phyloP scores from a whole-genome alignment of 2,113 vertebrate species.

The Illadopsis cleaveri region DNA sequence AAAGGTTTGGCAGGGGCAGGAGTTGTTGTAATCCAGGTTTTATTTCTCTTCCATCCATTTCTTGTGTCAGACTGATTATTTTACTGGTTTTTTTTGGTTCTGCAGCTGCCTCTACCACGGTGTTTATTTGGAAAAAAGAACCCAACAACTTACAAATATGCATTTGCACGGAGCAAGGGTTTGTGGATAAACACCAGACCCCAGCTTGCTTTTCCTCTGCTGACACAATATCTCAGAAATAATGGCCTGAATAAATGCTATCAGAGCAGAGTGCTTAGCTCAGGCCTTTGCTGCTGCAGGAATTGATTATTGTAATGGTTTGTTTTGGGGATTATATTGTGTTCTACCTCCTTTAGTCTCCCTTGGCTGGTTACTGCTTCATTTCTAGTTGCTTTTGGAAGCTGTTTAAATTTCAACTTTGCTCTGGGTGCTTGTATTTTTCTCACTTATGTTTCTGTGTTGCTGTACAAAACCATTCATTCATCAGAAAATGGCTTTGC shows the following conservation, averaged over 20 bases:
- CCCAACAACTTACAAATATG: not conserved
- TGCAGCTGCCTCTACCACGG: not conserved
- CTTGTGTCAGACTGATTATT: not conserved
- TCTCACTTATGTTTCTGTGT: not conserved
- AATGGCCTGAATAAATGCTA: constrained; percentile 7
- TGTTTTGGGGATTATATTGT: not conserved
- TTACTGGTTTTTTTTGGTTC: not conserved
- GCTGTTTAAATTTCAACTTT: not conserved
- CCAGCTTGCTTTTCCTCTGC: not conserved
- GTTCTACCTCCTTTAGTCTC: not conserved
- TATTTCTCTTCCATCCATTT: not conserved
- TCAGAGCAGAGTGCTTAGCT: constrained; percentile 14
- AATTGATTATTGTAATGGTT: constrained; percentile 30
- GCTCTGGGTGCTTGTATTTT: not conserved
- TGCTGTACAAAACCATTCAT: not conserved
- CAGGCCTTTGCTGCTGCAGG: constrained; percentile 15
- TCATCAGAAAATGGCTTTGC: not conserved
- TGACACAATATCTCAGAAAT: constrained; percentile 17
- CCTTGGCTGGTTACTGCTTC: not conserved
- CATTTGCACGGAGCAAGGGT: not conserved
- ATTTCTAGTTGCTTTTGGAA: not conserved
- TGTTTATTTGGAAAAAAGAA: not conserved
- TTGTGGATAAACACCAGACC: not conserved
- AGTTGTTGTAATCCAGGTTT: not conserved
- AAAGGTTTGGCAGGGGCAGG: not conserved